A percentile compares a stretch with the other conserved stretches of the same genome.
phyloP scores from a whole-genome alignment of 2,113 vertebrate genomes.

The Apus apus region DNA sequence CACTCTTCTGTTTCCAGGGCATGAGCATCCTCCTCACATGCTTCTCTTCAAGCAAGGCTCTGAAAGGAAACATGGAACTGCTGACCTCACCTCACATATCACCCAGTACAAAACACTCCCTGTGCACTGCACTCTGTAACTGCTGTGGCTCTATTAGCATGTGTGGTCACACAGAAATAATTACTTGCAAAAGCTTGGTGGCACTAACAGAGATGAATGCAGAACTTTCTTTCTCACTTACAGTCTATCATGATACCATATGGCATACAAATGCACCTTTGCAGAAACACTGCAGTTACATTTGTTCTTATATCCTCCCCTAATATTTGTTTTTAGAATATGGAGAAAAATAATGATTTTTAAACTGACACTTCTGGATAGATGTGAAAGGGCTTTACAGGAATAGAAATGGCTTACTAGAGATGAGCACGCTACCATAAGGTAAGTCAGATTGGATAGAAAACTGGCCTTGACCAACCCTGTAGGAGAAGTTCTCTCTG shows the following conservation, averaged over 20 bases:
- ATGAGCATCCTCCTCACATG: background rate
- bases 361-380: background rate
- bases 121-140: rapidly evolving
- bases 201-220: background rate
- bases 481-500: background rate
- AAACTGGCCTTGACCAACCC: background rate
- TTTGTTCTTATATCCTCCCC: background rate
- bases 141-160: background rate
- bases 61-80: background rate
- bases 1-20: background rate
- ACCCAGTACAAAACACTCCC: background rate
- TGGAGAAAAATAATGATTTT: background rate
- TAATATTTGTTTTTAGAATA: background rate
- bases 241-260: background rate
- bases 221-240: background rate
- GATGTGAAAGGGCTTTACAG: background rate
- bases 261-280: background rate
- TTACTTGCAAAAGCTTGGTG: background rate
- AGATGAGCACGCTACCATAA: background rate
- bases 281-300: background rate
- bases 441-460: background rate
- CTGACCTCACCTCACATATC: background rate
- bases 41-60: background rate
- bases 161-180: rapidly evolving
- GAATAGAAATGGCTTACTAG: background rate